phyloP scores from a whole-genome alignment of 2,888 invertebrate species.

The Esperia sulphurella region DNA sequence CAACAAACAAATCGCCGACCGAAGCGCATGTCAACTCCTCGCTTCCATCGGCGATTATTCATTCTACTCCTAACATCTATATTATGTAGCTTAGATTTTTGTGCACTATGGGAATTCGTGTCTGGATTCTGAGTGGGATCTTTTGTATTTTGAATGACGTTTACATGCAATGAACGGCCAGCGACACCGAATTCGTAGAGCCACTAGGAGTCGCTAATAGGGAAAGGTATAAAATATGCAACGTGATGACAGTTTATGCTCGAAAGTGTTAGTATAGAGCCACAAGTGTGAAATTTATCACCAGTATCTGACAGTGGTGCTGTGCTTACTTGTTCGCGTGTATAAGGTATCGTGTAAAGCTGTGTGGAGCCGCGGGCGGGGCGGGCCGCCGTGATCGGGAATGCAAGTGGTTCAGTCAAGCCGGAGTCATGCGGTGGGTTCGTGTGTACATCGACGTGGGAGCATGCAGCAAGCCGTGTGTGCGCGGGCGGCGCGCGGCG shows the following conservation, averaged over 20 bases:
- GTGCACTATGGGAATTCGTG: slow-evolving; percentile 60
- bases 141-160: slow-evolving; percentile 56
- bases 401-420: slow-evolving; percentile 73
- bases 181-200: slow-evolving; percentile 63
- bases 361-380: slow-evolving; percentile 59
- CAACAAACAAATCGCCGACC: slow-evolving; percentile 49
- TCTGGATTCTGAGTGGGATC: slow-evolving; percentile 49
- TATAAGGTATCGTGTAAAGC: slow-evolving; percentile 69
- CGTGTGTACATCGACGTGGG: slow-evolving; percentile 59
- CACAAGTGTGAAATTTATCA: slow-evolving; percentile 50
- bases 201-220: slow-evolving; percentile 69
- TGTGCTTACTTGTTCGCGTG: slow-evolving; percentile 74
- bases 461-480: slow-evolving; percentile 73
- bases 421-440: slow-evolving; percentile 70
- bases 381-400: slow-evolving; percentile 74
- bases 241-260: slow-evolving; percentile 68
- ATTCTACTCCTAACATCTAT: slow-evolving; percentile 48
- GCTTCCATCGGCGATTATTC: slow-evolving; percentile 42
- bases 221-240: slow-evolving; percentile 80
- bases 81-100: slow-evolving; percentile 42
- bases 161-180: slow-evolving; percentile 68
- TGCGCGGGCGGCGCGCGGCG: slow-evolving; percentile 65
- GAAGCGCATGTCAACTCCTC: slow-evolving; percentile 24
- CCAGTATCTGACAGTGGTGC: slow-evolving; percentile 48
- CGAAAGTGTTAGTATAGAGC: slow-evolving; percentile 60